A percentile compares a stretch with the other conserved stretches of the same genome.
Conservation (phyloP, 2,113 vertebrate genomes). For the Notothenia rossii region DNA sequence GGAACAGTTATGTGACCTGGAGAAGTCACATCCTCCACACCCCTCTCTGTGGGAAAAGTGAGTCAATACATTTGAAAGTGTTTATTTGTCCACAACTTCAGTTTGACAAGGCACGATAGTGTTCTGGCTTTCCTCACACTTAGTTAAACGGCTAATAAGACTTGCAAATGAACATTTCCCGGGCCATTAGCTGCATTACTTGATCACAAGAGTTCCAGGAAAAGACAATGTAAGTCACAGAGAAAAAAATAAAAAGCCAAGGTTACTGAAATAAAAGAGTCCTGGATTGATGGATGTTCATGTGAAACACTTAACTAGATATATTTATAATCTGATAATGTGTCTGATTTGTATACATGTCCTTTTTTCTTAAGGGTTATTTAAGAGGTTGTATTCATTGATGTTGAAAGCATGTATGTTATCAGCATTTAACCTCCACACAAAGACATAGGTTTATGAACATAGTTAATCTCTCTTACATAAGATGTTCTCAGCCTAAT, state of each 20-base stretch:
- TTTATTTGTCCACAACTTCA: constrained; percentile 10
- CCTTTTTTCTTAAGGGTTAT: background rate
- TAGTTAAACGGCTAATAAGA: constrained; percentile 44
- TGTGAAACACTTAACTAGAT: background rate
- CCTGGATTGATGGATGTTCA: background rate
- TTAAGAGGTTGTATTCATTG: background rate
- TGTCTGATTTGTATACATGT: background rate
- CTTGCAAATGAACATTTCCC: constrained; percentile 41
- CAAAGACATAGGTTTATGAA: background rate
- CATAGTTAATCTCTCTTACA: background rate
- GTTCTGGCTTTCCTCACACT: constrained; percentile 37
- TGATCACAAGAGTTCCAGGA: constrained; percentile 46
- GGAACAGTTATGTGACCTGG: constrained; percentile 24
- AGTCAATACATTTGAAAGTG: background rate
- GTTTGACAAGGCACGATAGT: background rate
- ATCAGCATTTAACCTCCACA: background rate
- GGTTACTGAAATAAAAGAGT: constrained; percentile 29
- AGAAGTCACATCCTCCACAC: background rate
- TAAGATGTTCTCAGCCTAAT: background rate
- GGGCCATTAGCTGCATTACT: constrained; percentile 45
- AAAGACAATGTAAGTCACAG: constrained; percentile 24
- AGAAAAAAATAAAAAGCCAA: constrained; percentile 1
- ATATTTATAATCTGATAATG: background rate
- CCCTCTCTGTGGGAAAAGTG: background rate
- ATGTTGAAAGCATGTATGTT: too few relatives aligned